Conservation (phyloP, 1,140 invertebrate species). For the Wasmannia auropunctata region DNA sequence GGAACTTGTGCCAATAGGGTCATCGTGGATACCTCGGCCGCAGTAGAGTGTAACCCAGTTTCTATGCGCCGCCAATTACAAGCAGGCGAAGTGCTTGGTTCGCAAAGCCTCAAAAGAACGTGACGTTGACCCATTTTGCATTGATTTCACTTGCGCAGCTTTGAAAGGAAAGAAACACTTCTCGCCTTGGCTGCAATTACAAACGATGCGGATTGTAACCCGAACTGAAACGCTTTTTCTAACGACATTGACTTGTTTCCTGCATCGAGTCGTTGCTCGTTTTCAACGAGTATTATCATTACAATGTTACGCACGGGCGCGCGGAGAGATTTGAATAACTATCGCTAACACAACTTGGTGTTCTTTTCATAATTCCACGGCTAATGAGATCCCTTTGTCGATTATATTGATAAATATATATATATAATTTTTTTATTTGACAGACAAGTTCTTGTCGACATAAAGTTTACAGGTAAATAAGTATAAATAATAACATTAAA, state of each 20-base stretch:
- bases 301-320: slow-evolving; percentile 21
- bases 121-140: slow-evolving; percentile 43
- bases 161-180: slow-evolving; percentile 46
- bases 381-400: slow-evolving; percentile 47
- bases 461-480: slow-evolving; percentile 16
- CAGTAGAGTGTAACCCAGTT: slow-evolving; percentile 41
- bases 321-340: slow-evolving; percentile 43
- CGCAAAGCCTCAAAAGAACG: slow-evolving; percentile 46
- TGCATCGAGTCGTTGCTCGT: slow-evolving; percentile 21
- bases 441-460: not conserved
- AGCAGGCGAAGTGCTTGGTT: slow-evolving; percentile 6
- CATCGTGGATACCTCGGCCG: slow-evolving; percentile 27
- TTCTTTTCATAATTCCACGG: slow-evolving; percentile 44
- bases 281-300: slow-evolving; percentile 33
- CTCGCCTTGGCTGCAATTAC: slow-evolving; percentile 46
- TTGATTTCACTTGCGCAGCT: slow-evolving; percentile 29
- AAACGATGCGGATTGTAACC: slow-evolving; percentile 18
- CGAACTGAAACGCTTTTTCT: slow-evolving; percentile 25
- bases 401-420: not conserved
- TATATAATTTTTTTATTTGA: slow-evolving; percentile 27
- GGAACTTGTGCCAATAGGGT: slow-evolving; percentile 23
- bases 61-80: slow-evolving; percentile 42
- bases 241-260: slow-evolving; percentile 43
- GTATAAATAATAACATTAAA: not conserved
- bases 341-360: slow-evolving; percentile 25